Evolutionary conservation across 2,113 vertebrate genomes (phyloP).

Genomic region (Pangasianodon gigas): DNA sequence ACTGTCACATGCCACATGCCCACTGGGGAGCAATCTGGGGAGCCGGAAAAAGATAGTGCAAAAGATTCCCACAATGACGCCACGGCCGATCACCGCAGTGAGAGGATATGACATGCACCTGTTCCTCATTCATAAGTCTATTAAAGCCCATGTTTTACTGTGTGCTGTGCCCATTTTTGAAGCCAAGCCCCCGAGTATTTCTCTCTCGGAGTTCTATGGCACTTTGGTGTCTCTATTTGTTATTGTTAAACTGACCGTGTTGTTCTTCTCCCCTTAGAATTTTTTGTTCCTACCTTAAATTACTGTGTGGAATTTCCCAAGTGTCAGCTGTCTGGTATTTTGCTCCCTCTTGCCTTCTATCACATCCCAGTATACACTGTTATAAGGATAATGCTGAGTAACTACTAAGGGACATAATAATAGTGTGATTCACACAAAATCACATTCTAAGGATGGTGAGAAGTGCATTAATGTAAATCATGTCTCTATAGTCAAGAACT

Average conservation of each 20-base stretch:
- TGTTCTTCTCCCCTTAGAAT: not conserved
- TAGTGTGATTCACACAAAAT: not conserved
- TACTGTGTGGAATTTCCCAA: not conserved
- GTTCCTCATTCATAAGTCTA: not conserved
- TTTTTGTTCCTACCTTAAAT: not conserved
- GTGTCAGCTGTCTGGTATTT: not conserved
- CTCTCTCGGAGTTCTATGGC: not conserved
- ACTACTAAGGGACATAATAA: not conserved
- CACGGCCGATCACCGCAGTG: not conserved
- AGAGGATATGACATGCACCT: slow-evolving; percentile 1
- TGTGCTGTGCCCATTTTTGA: not conserved
- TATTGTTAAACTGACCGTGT: not conserved
- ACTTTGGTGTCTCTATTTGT: not conserved
- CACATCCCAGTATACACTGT: not conserved
- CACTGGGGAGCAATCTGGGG: not conserved
- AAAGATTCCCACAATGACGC: not conserved
- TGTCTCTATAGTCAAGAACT: not conserved
- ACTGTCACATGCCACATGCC: not conserved
- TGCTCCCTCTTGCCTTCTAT: not conserved
- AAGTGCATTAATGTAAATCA: not conserved
- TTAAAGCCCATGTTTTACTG: not conserved
- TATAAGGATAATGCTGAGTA: not conserved
- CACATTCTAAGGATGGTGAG: not conserved
- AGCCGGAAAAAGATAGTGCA: not conserved
- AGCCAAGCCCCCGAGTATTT: not conserved